Evolutionary conservation across 2,113 vertebrate genomes (phyloP), one percentile per base, ranked within the genome.

Genomic region (Periophthalmus modestus): DNA sequence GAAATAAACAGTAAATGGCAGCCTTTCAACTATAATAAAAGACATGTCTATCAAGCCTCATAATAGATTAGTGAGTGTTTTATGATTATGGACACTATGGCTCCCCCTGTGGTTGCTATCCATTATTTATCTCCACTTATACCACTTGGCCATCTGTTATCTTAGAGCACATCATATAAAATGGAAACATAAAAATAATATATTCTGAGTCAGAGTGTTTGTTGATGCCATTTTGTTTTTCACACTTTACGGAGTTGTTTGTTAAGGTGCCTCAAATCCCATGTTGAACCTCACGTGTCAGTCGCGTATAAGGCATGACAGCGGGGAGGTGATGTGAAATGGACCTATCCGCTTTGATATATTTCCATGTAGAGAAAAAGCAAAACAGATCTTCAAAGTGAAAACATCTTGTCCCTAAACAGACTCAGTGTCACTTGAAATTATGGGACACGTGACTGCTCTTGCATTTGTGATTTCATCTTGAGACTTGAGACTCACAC

Each of bases 311-410:
- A 43, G 63, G 28, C 52, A 15, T 9, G 67, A 21, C 13, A 36
- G 7, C 46, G 39, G 23, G 54, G 62, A 50, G 57, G 66, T 43
- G 66, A 43, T 65, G 66, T 43, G 66, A 43, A 59, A n/a, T 66
- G 71, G 16, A 58, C 69, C 50, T 50, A 61, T 73, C 58, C 21
- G 65, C 39, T 43, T 67, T 61, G 46, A 33, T 55, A 33, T 70
- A 16, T 47, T 59, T 36, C 36, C 57, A 52, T 71, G 23, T 34
- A 54, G 36, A 57, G 71, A 72, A 71, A 39, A 66, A 66, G 36
- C 59, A 12, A 54, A 73, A 34, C 34, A 50, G 80, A 68, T 80
- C 55, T 72, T 63, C 65, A 50, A 59, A 67, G 71, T 47, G 33
- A 73, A 39, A 54, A 43, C 62, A 69, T 2, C 15, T 16, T 16